A percentile compares a stretch with the other conserved stretches of the same genome.
Evolutionary conservation across 1,140 invertebrate genomes (phyloP).

Genomic region (Drosophila nikananu): DNA sequence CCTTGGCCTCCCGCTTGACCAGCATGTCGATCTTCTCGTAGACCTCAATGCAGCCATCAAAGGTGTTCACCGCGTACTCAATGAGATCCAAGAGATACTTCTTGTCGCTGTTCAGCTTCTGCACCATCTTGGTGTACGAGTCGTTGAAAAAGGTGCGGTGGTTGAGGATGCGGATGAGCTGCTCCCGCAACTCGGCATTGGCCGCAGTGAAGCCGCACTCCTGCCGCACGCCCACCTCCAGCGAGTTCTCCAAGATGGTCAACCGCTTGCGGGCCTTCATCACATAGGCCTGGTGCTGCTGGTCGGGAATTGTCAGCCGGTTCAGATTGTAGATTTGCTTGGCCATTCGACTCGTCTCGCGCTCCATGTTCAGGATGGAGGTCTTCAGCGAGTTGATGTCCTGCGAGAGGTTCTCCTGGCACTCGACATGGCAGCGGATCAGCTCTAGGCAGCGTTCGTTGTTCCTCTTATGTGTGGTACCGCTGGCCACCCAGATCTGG

Average conservation of each 20-base stretch:
- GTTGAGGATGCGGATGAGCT: slow-evolving; percentile 70
- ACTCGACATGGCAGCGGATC: slow-evolving; percentile 72
- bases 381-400: slow-evolving; percentile 67
- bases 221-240: slow-evolving; percentile 70
- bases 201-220: slow-evolving; percentile 70
- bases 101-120: slow-evolving; percentile 74
- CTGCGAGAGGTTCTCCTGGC: slow-evolving; percentile 66
- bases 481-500: slow-evolving; percentile 80
- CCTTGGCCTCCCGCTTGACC: slow-evolving; percentile 61
- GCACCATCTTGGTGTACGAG: slow-evolving; percentile 73
- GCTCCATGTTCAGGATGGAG: slow-evolving; percentile 69
- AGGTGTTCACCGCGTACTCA: slow-evolving; percentile 71
- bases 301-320: slow-evolving; percentile 63
- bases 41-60: slow-evolving; percentile 71
- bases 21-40: slow-evolving; percentile 74
- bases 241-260: slow-evolving; percentile 68
- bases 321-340: slow-evolving; percentile 73
- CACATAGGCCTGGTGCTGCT: slow-evolving; percentile 65
- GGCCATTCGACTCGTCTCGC: slow-evolving; percentile 64
- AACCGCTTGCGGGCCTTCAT: slow-evolving; percentile 55
- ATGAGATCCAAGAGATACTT: slow-evolving; percentile 76
- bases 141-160: slow-evolving; percentile 73
- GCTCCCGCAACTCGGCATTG: slow-evolving; percentile 65
- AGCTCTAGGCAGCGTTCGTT: slow-evolving; percentile 48
- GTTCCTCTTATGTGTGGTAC: slow-evolving; percentile 55